Evolutionary conservation across 2,797 vertebrate genomes (phyloP).

Genomic region (Carduelis carduelis): DNA sequence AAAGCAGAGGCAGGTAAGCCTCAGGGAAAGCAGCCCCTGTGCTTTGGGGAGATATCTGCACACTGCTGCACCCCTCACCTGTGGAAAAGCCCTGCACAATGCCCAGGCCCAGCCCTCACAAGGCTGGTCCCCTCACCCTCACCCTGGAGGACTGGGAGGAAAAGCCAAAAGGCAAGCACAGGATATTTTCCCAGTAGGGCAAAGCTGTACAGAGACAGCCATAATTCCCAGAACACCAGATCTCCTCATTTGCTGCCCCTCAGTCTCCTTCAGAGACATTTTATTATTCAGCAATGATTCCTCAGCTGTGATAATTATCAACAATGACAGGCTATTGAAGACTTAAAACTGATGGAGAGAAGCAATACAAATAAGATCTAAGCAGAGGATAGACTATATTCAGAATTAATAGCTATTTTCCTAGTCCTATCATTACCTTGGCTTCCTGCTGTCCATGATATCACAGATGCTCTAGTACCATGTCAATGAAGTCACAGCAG

Average conservation of each 20-base stretch:
- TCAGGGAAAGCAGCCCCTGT: background rate
- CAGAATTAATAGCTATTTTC: background rate
- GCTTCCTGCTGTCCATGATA: background rate
- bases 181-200: background rate
- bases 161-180: background rate
- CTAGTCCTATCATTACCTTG: background rate
- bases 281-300: background rate
- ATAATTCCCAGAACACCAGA: background rate
- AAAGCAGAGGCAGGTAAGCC: background rate
- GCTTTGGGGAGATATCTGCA: background rate
- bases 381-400: background rate
- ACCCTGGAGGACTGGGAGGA: background rate
- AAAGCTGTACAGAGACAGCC: background rate
- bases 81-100: background rate
- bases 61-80: background rate
- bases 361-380: background rate
- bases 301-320: slow-evolving; percentile 34
- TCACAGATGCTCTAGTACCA: background rate
- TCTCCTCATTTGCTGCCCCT: background rate
- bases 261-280: background rate
- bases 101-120: fast-evolving
- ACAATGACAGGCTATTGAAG: background rate
- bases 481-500: background rate
- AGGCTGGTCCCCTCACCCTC: fast-evolving
- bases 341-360: background rate